Percentiles rank a stretch among this genome's conserved stretches.
These are phyloP conservation scores for Strix aluco DNA, from an alignment of 2,113 vertebrate genomes.

Conservation along the genomic window DNA sequence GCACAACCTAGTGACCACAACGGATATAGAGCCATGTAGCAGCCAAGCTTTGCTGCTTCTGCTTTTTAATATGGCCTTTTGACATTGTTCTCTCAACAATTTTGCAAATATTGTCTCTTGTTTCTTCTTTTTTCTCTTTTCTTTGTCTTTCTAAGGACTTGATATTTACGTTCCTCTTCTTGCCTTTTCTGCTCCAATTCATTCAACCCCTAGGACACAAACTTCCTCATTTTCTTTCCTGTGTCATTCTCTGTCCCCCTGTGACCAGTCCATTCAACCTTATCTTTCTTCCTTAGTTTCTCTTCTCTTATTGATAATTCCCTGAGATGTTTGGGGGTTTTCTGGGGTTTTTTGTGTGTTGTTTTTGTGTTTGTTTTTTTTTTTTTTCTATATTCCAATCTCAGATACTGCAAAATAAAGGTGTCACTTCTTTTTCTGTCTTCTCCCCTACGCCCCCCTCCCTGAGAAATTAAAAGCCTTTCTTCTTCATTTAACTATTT, in stretches of 20 bases:
- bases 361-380: neutral
- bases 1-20: neutral
- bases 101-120: neutral
- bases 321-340: neutral
- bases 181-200: neutral
- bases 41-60: neutral
- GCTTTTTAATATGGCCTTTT: neutral
- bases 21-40: rapidly evolving
- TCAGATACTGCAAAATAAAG: neutral
- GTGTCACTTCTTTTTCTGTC: neutral
- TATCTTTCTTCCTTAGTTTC: neutral
- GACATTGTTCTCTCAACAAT: neutral
- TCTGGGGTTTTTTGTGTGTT: too few relatives aligned
- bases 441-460: rapidly evolving
- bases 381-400: neutral
- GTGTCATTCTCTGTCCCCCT: neutral
- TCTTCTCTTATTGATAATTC: neutral
- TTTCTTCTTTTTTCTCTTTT: neutral
- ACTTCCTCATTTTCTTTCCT: neutral
- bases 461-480: neutral
- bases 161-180: neutral
- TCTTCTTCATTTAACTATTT: neutral
- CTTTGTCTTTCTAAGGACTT: neutral
- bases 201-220: neutral
- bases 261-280: neutral